Conservation (phyloP, 2,113 vertebrate genomes). For the Proterorhinus semilunaris region DNA sequence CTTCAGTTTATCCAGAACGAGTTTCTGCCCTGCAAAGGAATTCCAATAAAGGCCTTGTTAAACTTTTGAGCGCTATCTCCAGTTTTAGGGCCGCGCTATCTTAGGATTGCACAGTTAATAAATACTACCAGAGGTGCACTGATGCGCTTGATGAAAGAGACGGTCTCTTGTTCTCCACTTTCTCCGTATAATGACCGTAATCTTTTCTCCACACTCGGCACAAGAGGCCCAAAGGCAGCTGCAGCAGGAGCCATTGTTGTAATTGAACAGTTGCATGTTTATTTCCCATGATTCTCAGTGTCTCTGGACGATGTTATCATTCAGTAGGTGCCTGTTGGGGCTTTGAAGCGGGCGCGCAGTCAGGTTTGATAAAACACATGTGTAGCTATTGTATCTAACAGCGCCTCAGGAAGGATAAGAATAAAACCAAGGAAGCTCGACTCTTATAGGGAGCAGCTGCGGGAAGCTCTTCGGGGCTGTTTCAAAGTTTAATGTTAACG, state of each 20-base stretch:
- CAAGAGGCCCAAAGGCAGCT: not conserved
- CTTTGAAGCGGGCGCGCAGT: not conserved
- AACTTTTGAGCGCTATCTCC: not conserved
- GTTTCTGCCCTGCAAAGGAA: not conserved
- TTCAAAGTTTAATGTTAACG: too few species aligned
- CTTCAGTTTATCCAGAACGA: not conserved
- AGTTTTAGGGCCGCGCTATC: not conserved
- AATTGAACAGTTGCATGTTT: slow-evolving; percentile 5
- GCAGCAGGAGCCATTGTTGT: not conserved
- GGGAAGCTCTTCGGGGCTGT: too few species aligned
- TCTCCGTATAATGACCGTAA: not conserved
- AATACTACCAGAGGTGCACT: not conserved
- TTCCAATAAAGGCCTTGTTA: not conserved
- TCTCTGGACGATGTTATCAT: not conserved
- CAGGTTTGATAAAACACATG: not conserved
- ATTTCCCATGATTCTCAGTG: not conserved
- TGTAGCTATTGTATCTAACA: too few species aligned
- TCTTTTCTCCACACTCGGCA: not conserved
- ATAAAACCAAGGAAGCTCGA: too few species aligned
- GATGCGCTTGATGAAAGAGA: not conserved
- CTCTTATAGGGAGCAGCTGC: too few species aligned
- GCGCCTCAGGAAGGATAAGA: too few species aligned
- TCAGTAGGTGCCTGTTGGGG: not conserved
- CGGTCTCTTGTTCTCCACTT: not conserved
- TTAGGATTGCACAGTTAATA: not conserved